Percentiles rank a stretch among this genome's conserved stretches.
Conservation (phyloP, 1,140 invertebrate genomes). For the Amphibalanus amphitrite region DNA sequence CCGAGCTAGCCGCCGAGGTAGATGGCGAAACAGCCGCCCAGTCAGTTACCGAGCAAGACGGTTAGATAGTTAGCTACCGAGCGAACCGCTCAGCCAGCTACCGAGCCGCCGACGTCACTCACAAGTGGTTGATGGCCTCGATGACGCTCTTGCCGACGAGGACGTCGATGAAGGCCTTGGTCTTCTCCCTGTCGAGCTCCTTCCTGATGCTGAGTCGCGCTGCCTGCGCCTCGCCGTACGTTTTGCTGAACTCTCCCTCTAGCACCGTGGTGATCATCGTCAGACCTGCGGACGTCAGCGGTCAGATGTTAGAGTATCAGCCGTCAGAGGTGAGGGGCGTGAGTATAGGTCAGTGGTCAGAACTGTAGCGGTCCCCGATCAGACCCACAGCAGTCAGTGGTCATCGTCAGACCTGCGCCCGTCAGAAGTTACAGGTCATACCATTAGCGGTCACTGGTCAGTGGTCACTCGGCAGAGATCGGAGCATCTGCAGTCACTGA, state of each 20-base stretch:
- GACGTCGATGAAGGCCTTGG: slow-evolving; percentile 94
- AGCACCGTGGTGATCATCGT: slow-evolving; percentile 85
- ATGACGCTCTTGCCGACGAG: slow-evolving; percentile 62
- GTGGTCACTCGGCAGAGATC: background rate
- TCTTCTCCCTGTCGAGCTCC: slow-evolving; percentile 77
- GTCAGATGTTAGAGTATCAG: background rate
- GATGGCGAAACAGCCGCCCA: too few species aligned
- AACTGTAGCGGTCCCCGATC: background rate
- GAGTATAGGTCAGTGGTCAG: background rate
- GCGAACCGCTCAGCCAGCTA: too few species aligned
- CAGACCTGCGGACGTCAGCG: slow-evolving; percentile 37
- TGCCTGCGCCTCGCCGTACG: slow-evolving; percentile 52
- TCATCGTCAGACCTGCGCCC: too few species aligned
- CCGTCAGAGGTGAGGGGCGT: background rate
- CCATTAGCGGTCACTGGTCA: background rate
- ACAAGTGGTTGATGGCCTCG: slow-evolving; percentile 81
- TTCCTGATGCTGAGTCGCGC: slow-evolving; percentile 66
- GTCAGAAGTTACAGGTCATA: background rate
- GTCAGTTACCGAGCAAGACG: too few species aligned
- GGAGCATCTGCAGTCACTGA: too few species aligned
- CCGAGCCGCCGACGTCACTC: too few species aligned
- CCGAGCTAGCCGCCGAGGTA: too few species aligned
- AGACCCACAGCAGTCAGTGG: background rate
- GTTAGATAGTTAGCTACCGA: too few species aligned
- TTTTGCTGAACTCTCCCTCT: slow-evolving; percentile 39